Evolutionary conservation across 1,140 invertebrate genomes (phyloP).

Genomic region (Chironomus striatipennis): DNA sequence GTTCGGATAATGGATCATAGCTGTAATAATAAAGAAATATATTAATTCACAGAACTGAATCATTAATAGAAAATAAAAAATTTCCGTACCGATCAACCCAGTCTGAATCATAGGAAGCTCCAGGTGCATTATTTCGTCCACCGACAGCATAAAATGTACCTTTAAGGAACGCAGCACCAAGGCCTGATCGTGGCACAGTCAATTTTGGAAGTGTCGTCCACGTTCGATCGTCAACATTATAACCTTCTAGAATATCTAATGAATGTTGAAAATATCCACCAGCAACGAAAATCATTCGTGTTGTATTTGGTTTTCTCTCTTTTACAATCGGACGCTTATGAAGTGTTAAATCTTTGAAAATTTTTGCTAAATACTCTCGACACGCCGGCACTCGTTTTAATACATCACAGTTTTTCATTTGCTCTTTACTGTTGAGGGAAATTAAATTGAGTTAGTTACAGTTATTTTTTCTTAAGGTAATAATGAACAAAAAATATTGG

Average conservation of each 20-base stretch:
- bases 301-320: slow-evolving; percentile 74
- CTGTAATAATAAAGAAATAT: slow-evolving; percentile 41
- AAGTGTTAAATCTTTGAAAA: slow-evolving; percentile 78
- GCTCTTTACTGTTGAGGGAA: slow-evolving; percentile 49
- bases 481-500: too few species aligned
- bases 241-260: slow-evolving; percentile 76
- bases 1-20: slow-evolving; percentile 66
- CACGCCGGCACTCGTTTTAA: slow-evolving; percentile 82
- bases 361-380: slow-evolving; percentile 78
- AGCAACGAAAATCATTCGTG: slow-evolving; percentile 78
- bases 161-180: slow-evolving; percentile 78
- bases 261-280: slow-evolving; percentile 83
- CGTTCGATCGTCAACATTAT: slow-evolving; percentile 72
- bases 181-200: slow-evolving; percentile 73
- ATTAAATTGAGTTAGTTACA: too few species aligned
- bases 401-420: slow-evolving; percentile 83
- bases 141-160: slow-evolving; percentile 81
- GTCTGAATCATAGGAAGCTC: slow-evolving; percentile 68
- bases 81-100: slow-evolving; percentile 58
- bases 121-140: slow-evolving; percentile 78
- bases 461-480: too few species aligned
- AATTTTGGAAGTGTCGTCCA: slow-evolving; percentile 73
- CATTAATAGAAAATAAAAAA: too few species aligned
- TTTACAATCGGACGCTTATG: slow-evolving; percentile 73
- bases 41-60: not conserved